phyloP scores from a whole-genome alignment of 1,140 invertebrate species.

The Drosophila murphyi region DNA sequence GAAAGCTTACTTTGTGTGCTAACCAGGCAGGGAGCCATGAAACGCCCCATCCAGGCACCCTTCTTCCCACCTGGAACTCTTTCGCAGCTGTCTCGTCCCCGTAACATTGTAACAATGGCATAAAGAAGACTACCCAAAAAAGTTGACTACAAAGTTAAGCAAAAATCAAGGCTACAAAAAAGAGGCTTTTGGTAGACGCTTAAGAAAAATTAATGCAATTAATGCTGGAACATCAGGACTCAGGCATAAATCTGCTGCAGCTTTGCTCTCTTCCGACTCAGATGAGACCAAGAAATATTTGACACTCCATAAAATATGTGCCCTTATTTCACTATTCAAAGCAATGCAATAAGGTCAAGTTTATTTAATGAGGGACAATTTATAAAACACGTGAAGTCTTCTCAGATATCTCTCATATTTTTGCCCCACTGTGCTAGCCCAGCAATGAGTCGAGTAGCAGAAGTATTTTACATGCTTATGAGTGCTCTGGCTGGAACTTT shows the following conservation, averaged over 20 bases:
- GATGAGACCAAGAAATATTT: neutral
- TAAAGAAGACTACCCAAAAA: constrained; percentile 5
- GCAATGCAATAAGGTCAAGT: neutral
- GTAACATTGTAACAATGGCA: constrained; percentile 26
- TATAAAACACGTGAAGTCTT: neutral
- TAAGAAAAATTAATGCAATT: constrained; percentile 53
- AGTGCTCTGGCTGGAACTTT: constrained; percentile 7
- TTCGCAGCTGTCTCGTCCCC: too few species aligned
- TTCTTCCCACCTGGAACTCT: neutral
- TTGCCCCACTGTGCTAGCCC: constrained; percentile 13
- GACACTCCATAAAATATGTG: constrained; percentile 23
- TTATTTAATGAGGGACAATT: constrained; percentile 2
- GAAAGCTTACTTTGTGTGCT: constrained; percentile 44
- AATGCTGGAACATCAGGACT: constrained; percentile 36
- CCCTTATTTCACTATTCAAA: neutral
- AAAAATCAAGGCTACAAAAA: constrained; percentile 10
- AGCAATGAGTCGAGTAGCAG: too few species aligned
- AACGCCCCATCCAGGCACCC: constrained; percentile 22
- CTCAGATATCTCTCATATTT: neutral
- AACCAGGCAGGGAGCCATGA: constrained; percentile 10
- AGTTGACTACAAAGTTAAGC: constrained; percentile 21
- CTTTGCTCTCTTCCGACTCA: constrained; percentile 21
- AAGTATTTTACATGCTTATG: constrained; percentile 18
- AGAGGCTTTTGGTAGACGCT: constrained; percentile 20
- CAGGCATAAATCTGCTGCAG: constrained; percentile 57